Percentiles rank a stretch among this genome's conserved stretches.
phyloP scores from a whole-genome alignment of 2,113 vertebrate species.

The Notechis scutatus region DNA sequence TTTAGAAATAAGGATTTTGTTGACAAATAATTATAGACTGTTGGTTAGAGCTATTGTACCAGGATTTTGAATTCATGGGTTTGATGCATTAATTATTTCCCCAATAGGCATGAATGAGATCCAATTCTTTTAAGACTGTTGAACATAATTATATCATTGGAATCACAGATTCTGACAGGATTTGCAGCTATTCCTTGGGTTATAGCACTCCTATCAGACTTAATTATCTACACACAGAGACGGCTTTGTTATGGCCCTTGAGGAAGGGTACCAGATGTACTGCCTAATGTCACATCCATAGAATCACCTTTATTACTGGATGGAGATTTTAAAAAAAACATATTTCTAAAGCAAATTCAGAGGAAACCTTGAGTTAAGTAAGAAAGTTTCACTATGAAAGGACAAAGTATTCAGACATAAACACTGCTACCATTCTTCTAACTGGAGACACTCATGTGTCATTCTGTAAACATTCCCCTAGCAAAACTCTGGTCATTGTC shows the following conservation, averaged over 20 bases:
- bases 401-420: neutral
- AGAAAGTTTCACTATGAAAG: neutral
- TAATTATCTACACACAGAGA: neutral
- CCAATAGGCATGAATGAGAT: constrained; percentile 23
- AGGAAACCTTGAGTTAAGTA: neutral
- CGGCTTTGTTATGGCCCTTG: neutral
- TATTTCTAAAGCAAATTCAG: neutral
- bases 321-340: neutral
- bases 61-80: neutral
- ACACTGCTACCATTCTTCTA: neutral
- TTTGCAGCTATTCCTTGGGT: constrained; percentile 25
- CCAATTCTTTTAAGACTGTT: constrained; percentile 32
- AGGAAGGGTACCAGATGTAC: neutral
- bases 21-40: constrained; percentile 10
- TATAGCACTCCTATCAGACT: constrained; percentile 4
- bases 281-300: rapidly evolving
- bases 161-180: constrained; percentile 15
- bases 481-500: neutral
- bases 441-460: neutral
- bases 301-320: neutral
- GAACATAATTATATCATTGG: constrained; percentile 19
- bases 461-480: neutral
- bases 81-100: constrained; percentile 30
- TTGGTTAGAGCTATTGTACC: neutral
- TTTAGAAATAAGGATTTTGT: neutral